Conservation (phyloP, 53 echinoderm and acorn worm species). For the Glandiceps talaboti region DNA sequence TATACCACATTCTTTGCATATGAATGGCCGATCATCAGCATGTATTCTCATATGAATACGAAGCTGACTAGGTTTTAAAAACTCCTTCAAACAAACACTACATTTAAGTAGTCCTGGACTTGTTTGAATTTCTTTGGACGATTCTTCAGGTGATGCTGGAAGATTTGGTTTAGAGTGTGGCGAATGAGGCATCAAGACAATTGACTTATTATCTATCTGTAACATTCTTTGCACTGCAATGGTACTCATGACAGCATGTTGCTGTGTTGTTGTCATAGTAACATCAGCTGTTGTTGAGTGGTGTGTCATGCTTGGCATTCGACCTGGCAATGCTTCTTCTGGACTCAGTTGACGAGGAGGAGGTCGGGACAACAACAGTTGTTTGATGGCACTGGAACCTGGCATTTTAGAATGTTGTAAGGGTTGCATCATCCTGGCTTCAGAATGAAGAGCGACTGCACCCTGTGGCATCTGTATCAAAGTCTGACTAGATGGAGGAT, state of each 20-base stretch:
- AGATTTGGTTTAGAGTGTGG: background rate
- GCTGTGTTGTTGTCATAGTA: background rate
- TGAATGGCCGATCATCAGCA: slow-evolving; percentile 51
- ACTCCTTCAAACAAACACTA: slow-evolving; percentile 61
- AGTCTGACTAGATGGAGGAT: background rate
- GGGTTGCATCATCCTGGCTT: background rate
- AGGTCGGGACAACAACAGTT: slow-evolving; percentile 55
- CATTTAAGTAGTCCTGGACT: slow-evolving; percentile 52
- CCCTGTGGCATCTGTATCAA: background rate
- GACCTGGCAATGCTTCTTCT: background rate
- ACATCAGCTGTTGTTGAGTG: background rate
- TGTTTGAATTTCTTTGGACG: background rate
- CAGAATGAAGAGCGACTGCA: background rate
- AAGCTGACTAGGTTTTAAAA: slow-evolving; percentile 93
- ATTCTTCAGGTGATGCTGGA: background rate
- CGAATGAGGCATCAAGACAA: background rate
- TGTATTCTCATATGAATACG: slow-evolving; percentile 85
- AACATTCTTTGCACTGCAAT: background rate
- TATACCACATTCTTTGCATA: slow-evolving; percentile 66
- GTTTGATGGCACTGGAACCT: slow-evolving; percentile 48
- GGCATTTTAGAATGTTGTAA: background rate
- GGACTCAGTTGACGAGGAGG: slow-evolving; percentile 4
- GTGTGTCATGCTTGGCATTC: background rate
- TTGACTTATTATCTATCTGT: background rate
- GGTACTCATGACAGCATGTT: background rate